Conservation (phyloP, 2,113 vertebrate species). For the Lophotis ruficrista region DNA sequence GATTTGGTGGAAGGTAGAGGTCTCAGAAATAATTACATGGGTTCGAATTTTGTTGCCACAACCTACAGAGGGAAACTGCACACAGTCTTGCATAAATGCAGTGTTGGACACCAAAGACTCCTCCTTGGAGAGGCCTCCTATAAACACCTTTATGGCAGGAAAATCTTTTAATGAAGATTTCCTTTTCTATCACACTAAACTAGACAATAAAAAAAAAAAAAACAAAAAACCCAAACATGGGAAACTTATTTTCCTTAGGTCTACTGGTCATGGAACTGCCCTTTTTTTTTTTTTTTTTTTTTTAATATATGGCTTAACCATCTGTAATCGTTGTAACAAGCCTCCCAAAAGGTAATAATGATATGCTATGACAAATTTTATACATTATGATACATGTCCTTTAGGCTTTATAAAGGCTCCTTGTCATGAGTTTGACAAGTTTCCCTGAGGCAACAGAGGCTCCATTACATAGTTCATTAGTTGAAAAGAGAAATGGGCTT, state of each 20-base stretch:
- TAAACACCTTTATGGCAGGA: background rate
- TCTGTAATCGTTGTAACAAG: background rate
- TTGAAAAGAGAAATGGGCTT: constrained; percentile 38
- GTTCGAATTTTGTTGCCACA: background rate
- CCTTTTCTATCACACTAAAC: background rate
- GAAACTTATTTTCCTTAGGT: background rate
- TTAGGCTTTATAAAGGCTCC: constrained; percentile 39
- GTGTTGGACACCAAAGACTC: background rate
- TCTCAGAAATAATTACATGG: background rate
- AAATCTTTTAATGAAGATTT: background rate
- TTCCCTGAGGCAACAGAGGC: constrained; percentile 31
- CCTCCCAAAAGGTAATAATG: constrained; percentile 49
- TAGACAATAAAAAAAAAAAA: background rate
- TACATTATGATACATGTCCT: constrained; percentile 42
- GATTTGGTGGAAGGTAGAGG: background rate
- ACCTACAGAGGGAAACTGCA: background rate
- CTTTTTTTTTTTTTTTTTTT: background rate
- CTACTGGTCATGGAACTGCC: background rate
- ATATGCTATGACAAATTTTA: constrained; percentile 46
- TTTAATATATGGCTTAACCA: constrained; percentile 14
- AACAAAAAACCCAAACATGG: background rate
- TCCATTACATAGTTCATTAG: constrained; percentile 52
- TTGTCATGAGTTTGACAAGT: constrained; percentile 49
- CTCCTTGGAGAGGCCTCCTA: background rate
- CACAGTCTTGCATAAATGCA: background rate